Percentiles rank a stretch among this genome's conserved stretches.
These are phyloP conservation scores for Vidua chalybeata DNA, from an alignment of 2,113 vertebrate genomes.

Conservation along the genomic window DNA sequence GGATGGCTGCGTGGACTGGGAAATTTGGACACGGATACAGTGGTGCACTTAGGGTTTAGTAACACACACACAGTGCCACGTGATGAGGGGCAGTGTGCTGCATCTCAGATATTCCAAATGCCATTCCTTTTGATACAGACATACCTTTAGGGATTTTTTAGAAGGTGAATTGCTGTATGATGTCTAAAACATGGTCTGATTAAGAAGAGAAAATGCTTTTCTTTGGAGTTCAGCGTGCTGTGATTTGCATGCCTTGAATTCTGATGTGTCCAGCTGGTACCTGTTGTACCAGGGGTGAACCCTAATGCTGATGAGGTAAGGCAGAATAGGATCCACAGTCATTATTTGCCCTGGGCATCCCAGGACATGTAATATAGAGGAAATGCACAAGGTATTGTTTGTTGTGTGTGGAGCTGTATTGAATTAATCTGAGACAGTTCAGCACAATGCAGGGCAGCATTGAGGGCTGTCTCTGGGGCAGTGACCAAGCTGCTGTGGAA, in stretches of 20 bases:
- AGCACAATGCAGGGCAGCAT: neutral
- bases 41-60: neutral
- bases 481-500: neutral
- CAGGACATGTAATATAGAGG: rapidly evolving
- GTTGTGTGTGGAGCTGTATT: neutral
- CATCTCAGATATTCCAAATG: neutral
- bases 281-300: neutral
- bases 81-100: neutral
- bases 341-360: neutral
- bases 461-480: neutral
- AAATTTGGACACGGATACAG: neutral
- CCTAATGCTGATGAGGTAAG: neutral
- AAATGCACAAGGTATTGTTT: neutral
- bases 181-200: neutral
- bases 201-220: neutral
- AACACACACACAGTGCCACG: no score
- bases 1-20: neutral
- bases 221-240: neutral
- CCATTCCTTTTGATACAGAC: neutral
- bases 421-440: neutral
- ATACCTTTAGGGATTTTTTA: neutral
- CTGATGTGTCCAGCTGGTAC: neutral
- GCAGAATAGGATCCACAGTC: neutral
- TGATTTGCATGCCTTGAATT: neutral
- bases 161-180: neutral